These are phyloP conservation scores for Myiothlypis chrysogaster DNA, from an alignment of 2,797 vertebrate species.

Conservation along the genomic window DNA sequence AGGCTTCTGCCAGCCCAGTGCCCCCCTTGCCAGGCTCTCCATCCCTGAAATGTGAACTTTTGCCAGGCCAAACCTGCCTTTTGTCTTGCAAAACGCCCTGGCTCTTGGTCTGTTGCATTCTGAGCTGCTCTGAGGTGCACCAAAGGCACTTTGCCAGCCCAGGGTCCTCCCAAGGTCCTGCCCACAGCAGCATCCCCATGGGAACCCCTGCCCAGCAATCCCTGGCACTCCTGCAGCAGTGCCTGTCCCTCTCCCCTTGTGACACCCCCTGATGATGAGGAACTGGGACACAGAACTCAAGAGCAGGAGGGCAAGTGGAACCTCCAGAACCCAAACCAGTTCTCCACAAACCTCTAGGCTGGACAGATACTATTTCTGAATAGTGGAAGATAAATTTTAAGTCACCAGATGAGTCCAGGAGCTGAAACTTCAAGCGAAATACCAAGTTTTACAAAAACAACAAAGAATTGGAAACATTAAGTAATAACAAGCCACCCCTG, in stretches of 20 bases:
- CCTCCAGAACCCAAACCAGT: not conserved
- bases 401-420: not conserved
- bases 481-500: not conserved
- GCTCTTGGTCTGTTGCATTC: not conserved
- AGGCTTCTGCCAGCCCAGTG: not conserved
- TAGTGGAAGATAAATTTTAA: not conserved
- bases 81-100: not conserved
- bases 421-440: not conserved
- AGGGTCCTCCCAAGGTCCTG: accelerated
- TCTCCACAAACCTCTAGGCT: not conserved
- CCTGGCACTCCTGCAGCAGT: not conserved
- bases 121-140: not conserved
- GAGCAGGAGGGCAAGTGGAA: not conserved
- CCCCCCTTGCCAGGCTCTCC: not conserved
- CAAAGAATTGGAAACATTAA: not conserved
- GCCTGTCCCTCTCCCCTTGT: accelerated
- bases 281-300: not conserved
- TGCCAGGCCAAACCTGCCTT: not conserved
- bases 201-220: not conserved
- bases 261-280: not conserved
- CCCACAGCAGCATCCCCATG: accelerated
- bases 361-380: not conserved
- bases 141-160: not conserved
- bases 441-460: not conserved
- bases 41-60: not conserved